Percentiles rank a stretch among this genome's conserved stretches.
Evolutionary conservation across 2,113 vertebrate genomes (phyloP).

Genomic region (Terrapene triunguis): DNA sequence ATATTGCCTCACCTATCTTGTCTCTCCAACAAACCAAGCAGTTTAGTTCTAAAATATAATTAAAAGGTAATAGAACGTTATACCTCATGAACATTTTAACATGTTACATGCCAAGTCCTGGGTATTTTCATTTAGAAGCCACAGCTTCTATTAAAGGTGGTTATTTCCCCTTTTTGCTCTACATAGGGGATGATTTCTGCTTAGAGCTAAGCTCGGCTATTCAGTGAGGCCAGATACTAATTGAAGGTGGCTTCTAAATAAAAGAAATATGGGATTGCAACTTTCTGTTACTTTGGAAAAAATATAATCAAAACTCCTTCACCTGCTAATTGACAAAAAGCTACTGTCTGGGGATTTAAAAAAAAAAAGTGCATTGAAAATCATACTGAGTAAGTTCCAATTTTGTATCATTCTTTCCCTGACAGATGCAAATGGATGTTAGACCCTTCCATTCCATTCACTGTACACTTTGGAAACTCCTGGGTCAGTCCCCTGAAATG

Average conservation of each 20-base stretch:
- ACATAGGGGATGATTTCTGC: neutral
- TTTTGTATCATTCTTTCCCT: neutral
- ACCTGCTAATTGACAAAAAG: neutral
- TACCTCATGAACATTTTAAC: neutral
- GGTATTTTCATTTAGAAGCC: neutral
- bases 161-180: neutral
- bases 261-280: neutral
- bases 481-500: neutral
- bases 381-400: neutral
- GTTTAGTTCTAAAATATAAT: neutral
- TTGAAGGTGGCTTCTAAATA: neutral
- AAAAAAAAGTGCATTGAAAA: neutral
- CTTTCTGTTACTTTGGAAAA: neutral
- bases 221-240: neutral
- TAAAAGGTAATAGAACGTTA: neutral
- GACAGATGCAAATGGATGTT: neutral
- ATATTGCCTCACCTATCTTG: neutral
- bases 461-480: neutral
- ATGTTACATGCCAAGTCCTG: neutral
- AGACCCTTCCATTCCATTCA: neutral
- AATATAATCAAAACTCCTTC: accelerated
- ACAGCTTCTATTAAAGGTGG: neutral
- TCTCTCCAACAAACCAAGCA: neutral
- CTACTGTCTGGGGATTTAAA: neutral
- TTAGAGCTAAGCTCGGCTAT: neutral